A percentile compares a stretch with the other conserved stretches of the same genome.
phyloP scores from a whole-genome alignment of 1,140 invertebrate species.

The Ylistrum balloti region DNA sequence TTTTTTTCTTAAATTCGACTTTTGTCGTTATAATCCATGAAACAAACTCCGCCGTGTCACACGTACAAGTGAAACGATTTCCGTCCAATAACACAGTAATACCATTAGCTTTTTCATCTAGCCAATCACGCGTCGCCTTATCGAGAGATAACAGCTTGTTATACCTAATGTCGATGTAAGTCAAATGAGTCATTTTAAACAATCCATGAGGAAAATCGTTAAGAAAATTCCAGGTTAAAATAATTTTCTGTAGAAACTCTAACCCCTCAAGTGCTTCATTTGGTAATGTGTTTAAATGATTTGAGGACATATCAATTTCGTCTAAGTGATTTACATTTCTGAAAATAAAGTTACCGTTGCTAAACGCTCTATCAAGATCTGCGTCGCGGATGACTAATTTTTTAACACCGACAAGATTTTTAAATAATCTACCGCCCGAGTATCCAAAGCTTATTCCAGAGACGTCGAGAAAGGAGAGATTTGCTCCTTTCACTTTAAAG shows the following conservation, averaged over 20 bases:
- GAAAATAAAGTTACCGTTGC: not conserved
- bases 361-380: not conserved
- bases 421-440: not conserved
- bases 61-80: not conserved
- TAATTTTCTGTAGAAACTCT: no score
- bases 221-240: no score
- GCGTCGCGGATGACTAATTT: not conserved
- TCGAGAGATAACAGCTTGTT: no score
- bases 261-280: not conserved
- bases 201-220: no score
- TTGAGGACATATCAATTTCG: not conserved
- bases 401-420: not conserved
- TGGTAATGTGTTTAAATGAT: not conserved
- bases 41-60: not conserved
- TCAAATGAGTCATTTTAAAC: no score
- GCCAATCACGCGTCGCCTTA: no score
- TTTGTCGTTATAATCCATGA: conserved; percentile 5
- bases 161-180: no score
- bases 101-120: not conserved
- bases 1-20: not conserved
- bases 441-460: not conserved
- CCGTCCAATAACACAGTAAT: not conserved
- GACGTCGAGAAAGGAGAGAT: not conserved
- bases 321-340: not conserved
- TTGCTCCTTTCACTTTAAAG: not conserved